phyloP scores from a whole-genome alignment of 2,797 vertebrate genomes.

The Pipistrellus kuhlii region DNA sequence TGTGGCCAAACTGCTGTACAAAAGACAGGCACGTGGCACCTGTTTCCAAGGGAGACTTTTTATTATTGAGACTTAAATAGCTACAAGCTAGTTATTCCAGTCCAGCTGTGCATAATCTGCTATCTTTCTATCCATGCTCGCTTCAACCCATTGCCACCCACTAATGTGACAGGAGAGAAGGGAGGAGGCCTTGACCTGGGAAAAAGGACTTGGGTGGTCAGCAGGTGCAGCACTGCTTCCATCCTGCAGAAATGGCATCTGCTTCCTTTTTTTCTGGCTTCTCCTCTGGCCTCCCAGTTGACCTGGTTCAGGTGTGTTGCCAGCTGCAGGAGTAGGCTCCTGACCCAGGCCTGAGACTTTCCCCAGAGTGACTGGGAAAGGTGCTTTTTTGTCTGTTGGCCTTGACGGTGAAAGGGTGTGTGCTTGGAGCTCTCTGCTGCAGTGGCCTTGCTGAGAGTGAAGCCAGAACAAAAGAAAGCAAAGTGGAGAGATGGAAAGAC shows the following conservation, averaged over 20 bases:
- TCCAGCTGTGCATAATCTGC: background rate
- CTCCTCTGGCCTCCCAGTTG: background rate
- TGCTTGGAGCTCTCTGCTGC: background rate
- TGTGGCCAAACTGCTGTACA: background rate
- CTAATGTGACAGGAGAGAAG: background rate
- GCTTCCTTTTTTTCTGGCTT: background rate
- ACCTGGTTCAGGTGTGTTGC: background rate
- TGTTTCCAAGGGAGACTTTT: background rate
- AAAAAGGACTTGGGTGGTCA: background rate
- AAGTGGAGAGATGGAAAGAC: background rate
- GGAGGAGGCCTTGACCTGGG: background rate
- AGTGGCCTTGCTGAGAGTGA: background rate
- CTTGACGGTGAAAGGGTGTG: background rate
- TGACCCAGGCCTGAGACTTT: background rate
- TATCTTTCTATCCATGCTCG: background rate
- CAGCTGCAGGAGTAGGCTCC: background rate
- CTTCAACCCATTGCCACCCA: background rate
- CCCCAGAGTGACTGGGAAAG: background rate
- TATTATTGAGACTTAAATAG: conserved; percentile 5
- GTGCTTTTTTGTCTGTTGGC: background rate
- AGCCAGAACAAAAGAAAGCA: background rate
- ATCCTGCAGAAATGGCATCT: background rate
- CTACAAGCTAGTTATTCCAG: background rate
- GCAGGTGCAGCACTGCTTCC: background rate
- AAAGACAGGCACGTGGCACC: background rate